A percentile compares a stretch with the other conserved stretches of the same genome.
Conservation (phyloP, 2,888 invertebrate genomes). For the Stomorhina lunata region DNA sequence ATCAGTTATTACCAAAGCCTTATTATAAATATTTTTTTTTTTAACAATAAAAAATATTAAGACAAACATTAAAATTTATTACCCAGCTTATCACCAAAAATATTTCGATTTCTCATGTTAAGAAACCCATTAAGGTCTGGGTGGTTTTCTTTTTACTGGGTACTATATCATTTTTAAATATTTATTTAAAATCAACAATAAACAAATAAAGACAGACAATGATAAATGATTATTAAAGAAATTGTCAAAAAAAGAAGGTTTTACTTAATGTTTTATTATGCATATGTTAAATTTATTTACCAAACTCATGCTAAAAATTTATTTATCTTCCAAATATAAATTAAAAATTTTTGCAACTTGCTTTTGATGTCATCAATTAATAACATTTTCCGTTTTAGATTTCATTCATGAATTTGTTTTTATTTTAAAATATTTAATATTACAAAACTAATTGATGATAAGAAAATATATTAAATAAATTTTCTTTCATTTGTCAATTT, state of each 20-base stretch:
- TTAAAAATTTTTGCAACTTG: not conserved
- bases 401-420: slow-evolving; percentile 27
- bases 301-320: not conserved
- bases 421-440: slow-evolving; percentile 15
- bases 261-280: not conserved
- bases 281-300: not conserved
- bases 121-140: too few relatives aligned
- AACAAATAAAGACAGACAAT: slow-evolving; percentile 14
- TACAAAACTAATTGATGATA: slow-evolving; percentile 19
- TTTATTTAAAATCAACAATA: slow-evolving; percentile 20
- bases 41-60: not conserved
- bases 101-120: not conserved
- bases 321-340: not conserved
- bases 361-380: slow-evolving; percentile 1
- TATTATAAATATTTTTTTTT: not conserved
- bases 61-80: not conserved
- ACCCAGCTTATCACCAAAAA: not conserved
- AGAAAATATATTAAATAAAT: not conserved
- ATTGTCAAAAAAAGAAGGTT: not conserved
- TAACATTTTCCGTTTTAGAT: too few relatives aligned
- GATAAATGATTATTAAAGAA: slow-evolving; percentile 11
- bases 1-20: not conserved
- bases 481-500: slow-evolving; percentile 38
- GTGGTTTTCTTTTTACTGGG: too few relatives aligned
- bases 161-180: not conserved